Conservation (phyloP, 2,797 vertebrate genomes). For the Lerista edwardsae region DNA sequence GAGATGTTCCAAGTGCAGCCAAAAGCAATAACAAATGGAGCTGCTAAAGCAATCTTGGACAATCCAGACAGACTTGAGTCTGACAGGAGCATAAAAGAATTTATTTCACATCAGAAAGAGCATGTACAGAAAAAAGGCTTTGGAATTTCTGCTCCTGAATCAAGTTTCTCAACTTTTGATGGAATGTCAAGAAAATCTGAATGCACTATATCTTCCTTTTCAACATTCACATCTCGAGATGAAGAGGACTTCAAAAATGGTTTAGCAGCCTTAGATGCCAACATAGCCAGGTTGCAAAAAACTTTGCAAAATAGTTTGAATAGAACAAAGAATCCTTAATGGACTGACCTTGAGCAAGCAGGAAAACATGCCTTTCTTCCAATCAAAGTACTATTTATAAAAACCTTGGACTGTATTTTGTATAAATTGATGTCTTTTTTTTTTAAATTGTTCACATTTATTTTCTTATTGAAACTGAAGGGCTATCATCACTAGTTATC, state of each 20-base stretch:
- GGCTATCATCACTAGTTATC: neutral
- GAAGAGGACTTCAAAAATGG: conserved; percentile 89
- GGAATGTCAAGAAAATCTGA: conserved; percentile 78
- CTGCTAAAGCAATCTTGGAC: conserved; percentile 43
- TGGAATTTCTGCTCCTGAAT: conserved; percentile 50
- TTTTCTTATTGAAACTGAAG: conserved; percentile 53
- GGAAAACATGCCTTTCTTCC: conserved; percentile 7
- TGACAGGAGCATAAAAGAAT: neutral
- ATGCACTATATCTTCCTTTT: conserved; percentile 83
- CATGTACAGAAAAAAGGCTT: conserved; percentile 38
- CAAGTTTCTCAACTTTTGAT: conserved; percentile 75
- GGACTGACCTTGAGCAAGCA: neutral
- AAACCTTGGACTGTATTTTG: conserved; percentile 36
- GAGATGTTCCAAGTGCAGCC: conserved; percentile 58
- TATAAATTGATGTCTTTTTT: conserved; percentile 47
- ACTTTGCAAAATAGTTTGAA: conserved; percentile 81
- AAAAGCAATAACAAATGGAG: conserved; percentile 42
- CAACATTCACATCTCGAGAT: conserved; percentile 88
- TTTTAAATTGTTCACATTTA: conserved; percentile 39
- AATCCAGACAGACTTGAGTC: conserved; percentile 42
- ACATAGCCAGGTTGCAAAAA: conserved; percentile 88
- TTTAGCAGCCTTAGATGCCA: conserved; percentile 90
- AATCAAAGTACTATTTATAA: neutral
- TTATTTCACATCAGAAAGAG: neutral
- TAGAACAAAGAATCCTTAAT: conserved; percentile 70